These are phyloP conservation scores for Drosophila jambulina DNA, from an alignment of 1,140 invertebrate species.

Conservation along the genomic window DNA sequence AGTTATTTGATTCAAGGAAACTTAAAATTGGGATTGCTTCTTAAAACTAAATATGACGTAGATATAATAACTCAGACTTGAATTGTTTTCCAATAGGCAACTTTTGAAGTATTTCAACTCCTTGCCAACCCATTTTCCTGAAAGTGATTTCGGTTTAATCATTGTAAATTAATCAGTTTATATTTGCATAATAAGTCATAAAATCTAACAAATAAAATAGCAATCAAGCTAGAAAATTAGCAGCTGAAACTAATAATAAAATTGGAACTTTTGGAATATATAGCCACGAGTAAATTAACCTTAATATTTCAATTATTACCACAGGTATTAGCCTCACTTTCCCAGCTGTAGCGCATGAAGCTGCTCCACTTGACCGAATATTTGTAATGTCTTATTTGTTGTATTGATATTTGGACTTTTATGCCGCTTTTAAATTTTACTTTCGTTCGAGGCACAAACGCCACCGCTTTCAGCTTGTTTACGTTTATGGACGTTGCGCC, in stretches of 20 bases:
- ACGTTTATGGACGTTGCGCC: conserved; percentile 53
- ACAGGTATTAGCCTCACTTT: not conserved
- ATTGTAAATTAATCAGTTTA: not conserved
- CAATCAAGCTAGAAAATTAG: not conserved
- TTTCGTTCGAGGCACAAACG: conserved; percentile 69
- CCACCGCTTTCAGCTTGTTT: conserved; percentile 60
- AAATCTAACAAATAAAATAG: not conserved
- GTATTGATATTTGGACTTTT: conserved; percentile 58
- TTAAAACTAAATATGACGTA: not conserved
- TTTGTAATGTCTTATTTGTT: conserved; percentile 38
- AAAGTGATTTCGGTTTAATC: not conserved
- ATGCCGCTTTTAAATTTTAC: conserved; percentile 71
- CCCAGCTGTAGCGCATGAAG: conserved; percentile 24
- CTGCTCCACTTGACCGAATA: conserved; percentile 36
- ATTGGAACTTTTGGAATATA: not conserved
- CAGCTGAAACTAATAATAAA: not conserved
- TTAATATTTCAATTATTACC: not conserved
- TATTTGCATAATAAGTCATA: too few relatives aligned
- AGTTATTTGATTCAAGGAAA: not conserved
- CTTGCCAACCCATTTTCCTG: not conserved
- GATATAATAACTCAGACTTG: not conserved
- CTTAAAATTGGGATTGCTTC: not conserved
- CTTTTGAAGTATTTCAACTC: not conserved
- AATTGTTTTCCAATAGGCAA: not conserved
- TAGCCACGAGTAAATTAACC: not conserved